Base-by-base conservation (phyloP, 2,797 vertebrate genomes). In the Chelon labrosus region DNA sequence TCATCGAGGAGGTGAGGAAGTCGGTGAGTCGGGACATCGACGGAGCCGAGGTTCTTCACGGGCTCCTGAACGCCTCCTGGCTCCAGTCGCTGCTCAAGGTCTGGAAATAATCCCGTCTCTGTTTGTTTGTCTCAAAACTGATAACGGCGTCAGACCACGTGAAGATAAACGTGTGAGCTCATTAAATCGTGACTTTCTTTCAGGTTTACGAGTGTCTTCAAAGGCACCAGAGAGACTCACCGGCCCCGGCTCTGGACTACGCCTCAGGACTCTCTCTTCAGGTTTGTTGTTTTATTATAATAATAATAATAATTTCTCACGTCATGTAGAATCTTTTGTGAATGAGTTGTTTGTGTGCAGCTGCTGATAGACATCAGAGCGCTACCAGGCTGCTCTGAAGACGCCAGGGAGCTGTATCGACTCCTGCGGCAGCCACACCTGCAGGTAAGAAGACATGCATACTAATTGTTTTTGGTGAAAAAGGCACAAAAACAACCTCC, bases 11-110 rank as follows among this genome's bases (percentile, higher is more conserved):
- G 82, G 94, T 97, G 86, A 94, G 91, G 51, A 83, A 95, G 68
- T 96, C 97, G 2, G 90, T 96, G 13, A 93, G 93, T 59, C 92
- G 86, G 56, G 96, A 97, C 54, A 86, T 96, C 62, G 95, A 94
- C 4, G 96, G 96, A 0, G 90, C 95, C 20, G 93, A 96, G 41
- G 83, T 97, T 50, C 92, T 98, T 4, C 94, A 96, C 12, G 92
- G 95, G 73, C 94, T 99, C 59, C 95, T 98, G 63, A 94, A 94
- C 17, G 94, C 97, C 2, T 89, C 90, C 0, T 98, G 97, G 97
- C 94, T 99, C 66, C 97, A 95, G 90, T 96, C 97, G 1, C 94
- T 99, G 79, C 91, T 99, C 3, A 97, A 97, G 96, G 98, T 99
- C 77, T 77, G 79, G 51, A 63, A 51, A 63, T 19, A 13, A 46